Conservation (phyloP, 2,797 vertebrate genomes). For the Lates japonicus region DNA sequence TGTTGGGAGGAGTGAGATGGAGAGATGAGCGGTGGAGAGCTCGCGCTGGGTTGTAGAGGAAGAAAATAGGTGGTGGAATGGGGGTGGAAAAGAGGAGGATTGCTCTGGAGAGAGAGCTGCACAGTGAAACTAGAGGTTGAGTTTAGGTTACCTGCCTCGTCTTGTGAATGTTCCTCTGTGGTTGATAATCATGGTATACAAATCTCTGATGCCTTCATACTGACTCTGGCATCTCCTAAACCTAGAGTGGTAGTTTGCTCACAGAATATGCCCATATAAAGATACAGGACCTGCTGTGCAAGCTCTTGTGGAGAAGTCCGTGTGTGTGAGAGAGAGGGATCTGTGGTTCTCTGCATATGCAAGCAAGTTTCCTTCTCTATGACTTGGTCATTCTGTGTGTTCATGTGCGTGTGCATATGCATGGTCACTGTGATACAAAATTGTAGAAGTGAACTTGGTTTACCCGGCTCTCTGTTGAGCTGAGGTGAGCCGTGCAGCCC, state of each 20-base stretch:
- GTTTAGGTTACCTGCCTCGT: slow-evolving; percentile 32
- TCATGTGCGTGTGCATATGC: slow-evolving; percentile 46
- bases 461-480: slow-evolving; percentile 41
- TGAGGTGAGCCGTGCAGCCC: slow-evolving; percentile 55
- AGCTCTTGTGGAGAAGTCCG: neutral
- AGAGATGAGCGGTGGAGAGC: slow-evolving; percentile 43
- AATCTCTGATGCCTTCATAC: slow-evolving; percentile 27
- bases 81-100: slow-evolving; percentile 48
- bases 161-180: slow-evolving; percentile 29
- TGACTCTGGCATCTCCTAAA: slow-evolving; percentile 25
- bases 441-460: slow-evolving; percentile 40
- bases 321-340: slow-evolving; percentile 18
- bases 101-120: slow-evolving; percentile 11
- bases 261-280: slow-evolving; percentile 60
- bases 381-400: slow-evolving; percentile 37
- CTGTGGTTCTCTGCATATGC: slow-evolving; percentile 17
- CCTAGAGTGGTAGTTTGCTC: slow-evolving; percentile 29
- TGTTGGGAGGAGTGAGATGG: slow-evolving; percentile 51
- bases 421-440: slow-evolving; percentile 34
- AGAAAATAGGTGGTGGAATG: slow-evolving; percentile 48
- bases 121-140: slow-evolving; percentile 21
- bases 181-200: slow-evolving; percentile 25
- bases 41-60: slow-evolving; percentile 37
- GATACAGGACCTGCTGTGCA: slow-evolving; percentile 36
- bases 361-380: slow-evolving; percentile 35